phyloP scores from a whole-genome alignment of 1,140 invertebrate species.

The Drosophila setifemur region DNA sequence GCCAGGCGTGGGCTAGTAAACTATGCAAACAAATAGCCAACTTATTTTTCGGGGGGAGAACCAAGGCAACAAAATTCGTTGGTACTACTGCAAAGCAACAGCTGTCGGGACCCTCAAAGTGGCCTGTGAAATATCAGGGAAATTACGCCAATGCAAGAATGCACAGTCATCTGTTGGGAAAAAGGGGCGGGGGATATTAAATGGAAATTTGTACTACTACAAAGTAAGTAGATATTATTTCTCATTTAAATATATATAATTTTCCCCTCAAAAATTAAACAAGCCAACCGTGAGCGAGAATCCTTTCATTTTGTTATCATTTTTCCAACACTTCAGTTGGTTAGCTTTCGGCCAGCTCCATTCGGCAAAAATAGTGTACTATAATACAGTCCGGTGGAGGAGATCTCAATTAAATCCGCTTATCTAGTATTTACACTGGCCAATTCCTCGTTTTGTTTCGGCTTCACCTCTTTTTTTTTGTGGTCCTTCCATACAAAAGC shows the following conservation, averaged over 20 bases:
- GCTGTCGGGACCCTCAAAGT: constrained; percentile 34
- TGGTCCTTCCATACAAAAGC: constrained; percentile 24
- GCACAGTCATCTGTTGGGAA: constrained; percentile 16
- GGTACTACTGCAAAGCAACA: constrained; percentile 32
- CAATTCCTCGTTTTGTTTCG: constrained; percentile 29
- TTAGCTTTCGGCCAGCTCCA: background rate
- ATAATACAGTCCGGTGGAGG: constrained; percentile 13
- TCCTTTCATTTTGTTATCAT: constrained; percentile 1
- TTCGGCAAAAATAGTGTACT: constrained; percentile 11
- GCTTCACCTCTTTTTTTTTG: constrained; percentile 9
- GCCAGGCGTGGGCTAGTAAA: constrained; percentile 46
- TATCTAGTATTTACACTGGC: constrained; percentile 47
- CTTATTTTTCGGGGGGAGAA: constrained; percentile 22
- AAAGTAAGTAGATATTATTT: background rate
- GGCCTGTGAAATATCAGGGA: constrained; percentile 25
- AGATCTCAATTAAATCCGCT: constrained; percentile 50
- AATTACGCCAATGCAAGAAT: constrained; percentile 17
- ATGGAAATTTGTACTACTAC: background rate
- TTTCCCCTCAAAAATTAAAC: too few relatives aligned
- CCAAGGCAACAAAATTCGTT: constrained; percentile 33
- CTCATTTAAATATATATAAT: background rate
- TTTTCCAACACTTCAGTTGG: constrained; percentile 26
- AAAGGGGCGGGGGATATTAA: background rate
- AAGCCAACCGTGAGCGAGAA: background rate
- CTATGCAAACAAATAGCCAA: constrained; percentile 57